phyloP scores from a whole-genome alignment of 2,888 invertebrate genomes.

The Acanthococcus lagerstroemiae region DNA sequence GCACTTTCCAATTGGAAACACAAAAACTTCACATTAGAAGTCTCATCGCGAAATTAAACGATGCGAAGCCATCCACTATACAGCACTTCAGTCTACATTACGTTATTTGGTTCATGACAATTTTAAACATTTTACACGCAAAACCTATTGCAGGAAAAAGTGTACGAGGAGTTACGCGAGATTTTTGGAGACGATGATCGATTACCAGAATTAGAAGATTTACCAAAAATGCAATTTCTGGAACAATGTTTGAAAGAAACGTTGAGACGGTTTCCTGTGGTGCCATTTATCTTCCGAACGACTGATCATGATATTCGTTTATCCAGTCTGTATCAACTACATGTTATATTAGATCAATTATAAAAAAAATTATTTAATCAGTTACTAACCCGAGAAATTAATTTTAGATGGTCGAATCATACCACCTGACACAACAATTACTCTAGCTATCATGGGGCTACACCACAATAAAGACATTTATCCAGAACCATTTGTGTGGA shows the following conservation, averaged over 20 bases:
- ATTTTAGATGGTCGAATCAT: constrained; percentile 4
- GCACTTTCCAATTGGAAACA: too few species aligned
- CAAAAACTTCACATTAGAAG: too few species aligned
- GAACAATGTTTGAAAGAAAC: constrained; percentile 36
- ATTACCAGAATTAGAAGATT: constrained; percentile 43
- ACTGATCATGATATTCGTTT: constrained; percentile 35
- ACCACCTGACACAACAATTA: constrained; percentile 1
- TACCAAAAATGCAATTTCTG: constrained; percentile 37
- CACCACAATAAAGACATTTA: constrained; percentile 16
- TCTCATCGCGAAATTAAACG: too few species aligned
- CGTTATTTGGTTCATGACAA: too few species aligned
- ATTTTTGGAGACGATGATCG: constrained; percentile 35
- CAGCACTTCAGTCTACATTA: too few species aligned
- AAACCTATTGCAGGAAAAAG: constrained; percentile 34
- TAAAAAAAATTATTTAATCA: too few species aligned
- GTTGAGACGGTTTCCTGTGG: constrained; percentile 33
- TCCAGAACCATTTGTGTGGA: constrained; percentile 18
- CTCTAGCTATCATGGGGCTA: constrained; percentile 6
- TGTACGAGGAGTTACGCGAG: constrained; percentile 33
- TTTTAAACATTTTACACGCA: too few species aligned
- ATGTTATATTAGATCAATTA: too few species aligned
- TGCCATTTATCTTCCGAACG: constrained; percentile 33
- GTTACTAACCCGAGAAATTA: too few species aligned
- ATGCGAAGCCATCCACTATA: too few species aligned
- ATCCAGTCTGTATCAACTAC: constrained; percentile 26